Evolutionary conservation across 2,797 vertebrate species (phyloP).

Genomic region (Siniperca undulata): DNA sequence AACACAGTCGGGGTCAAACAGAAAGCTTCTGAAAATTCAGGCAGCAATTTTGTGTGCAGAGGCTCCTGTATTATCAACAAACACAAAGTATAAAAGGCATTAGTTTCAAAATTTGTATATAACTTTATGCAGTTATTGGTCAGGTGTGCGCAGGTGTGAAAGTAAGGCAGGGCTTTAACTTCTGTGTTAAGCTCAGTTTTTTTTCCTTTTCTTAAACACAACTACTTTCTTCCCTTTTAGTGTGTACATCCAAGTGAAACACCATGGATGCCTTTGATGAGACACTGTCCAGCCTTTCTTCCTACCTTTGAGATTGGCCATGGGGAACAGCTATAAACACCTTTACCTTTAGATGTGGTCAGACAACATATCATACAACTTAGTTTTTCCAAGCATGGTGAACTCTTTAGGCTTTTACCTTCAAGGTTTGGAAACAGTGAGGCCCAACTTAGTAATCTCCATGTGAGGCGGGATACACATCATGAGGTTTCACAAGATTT

Average conservation of each 20-base stretch:
- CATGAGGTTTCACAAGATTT: slow-evolving; percentile 41
- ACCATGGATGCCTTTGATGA: background rate
- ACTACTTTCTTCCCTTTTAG: background rate
- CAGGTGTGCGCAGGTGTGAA: background rate
- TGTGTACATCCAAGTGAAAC: background rate
- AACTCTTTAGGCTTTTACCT: slow-evolving; percentile 17
- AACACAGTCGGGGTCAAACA: slow-evolving; percentile 1
- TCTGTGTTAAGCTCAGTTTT: background rate
- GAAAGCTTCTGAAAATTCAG: background rate
- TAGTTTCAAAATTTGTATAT: background rate
- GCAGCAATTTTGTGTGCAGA: background rate
- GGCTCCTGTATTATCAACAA: slow-evolving; percentile 1
- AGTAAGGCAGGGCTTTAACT: background rate
- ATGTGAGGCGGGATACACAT: slow-evolving; percentile 31
- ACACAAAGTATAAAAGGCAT: background rate
- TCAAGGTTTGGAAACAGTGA: slow-evolving; percentile 47
- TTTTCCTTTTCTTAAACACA: background rate
- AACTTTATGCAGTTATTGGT: background rate
- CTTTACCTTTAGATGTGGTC: background rate
- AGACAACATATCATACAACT: background rate
- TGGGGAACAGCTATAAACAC: background rate
- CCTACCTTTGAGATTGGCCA: background rate
- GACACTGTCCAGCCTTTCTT: background rate
- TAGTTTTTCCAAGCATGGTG: background rate
- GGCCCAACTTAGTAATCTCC: slow-evolving; percentile 18